These are phyloP conservation scores for Melanostoma scalare DNA, from an alignment of 2,888 invertebrate genomes.

Conservation along the genomic window DNA sequence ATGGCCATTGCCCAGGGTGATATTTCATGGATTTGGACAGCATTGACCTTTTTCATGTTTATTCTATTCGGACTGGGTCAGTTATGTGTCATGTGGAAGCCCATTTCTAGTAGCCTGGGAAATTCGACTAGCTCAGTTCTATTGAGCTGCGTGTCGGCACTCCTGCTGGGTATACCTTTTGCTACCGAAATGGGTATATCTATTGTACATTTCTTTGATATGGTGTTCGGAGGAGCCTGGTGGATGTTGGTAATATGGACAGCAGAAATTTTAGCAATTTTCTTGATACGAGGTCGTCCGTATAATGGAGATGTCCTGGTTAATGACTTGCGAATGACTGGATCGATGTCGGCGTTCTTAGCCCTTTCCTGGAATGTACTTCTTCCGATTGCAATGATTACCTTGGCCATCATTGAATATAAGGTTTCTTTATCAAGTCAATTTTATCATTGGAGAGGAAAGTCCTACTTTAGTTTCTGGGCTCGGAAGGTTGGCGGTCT, in stretches of 20 bases:
- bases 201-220: constrained; percentile 92
- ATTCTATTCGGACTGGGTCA: constrained; percentile 94
- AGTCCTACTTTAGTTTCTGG: constrained; percentile 92
- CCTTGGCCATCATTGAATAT: constrained; percentile 87
- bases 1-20: constrained; percentile 88
- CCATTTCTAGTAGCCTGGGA: constrained; percentile 90
- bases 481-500: constrained; percentile 89
- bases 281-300: constrained; percentile 92
- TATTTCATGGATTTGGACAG: constrained; percentile 94
- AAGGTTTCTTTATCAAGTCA: constrained; percentile 87
- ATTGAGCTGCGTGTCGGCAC: constrained; percentile 91
- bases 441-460: constrained; percentile 86
- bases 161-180: constrained; percentile 91
- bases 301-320: constrained; percentile 86
- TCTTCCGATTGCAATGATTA: constrained; percentile 91
- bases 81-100: constrained; percentile 95
- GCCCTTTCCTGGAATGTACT: constrained; percentile 95
- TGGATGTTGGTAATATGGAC: constrained; percentile 92
- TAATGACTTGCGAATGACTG: constrained; percentile 81
- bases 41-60: constrained; percentile 91
- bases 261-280: constrained; percentile 90
- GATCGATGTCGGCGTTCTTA: constrained; percentile 85
- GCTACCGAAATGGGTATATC: constrained; percentile 93
- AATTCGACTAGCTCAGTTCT: constrained; percentile 89
- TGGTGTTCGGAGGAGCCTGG: constrained; percentile 92